Evolutionary conservation across 2,113 vertebrate genomes (phyloP).

Genomic region (Rousettus leschenaultii): DNA sequence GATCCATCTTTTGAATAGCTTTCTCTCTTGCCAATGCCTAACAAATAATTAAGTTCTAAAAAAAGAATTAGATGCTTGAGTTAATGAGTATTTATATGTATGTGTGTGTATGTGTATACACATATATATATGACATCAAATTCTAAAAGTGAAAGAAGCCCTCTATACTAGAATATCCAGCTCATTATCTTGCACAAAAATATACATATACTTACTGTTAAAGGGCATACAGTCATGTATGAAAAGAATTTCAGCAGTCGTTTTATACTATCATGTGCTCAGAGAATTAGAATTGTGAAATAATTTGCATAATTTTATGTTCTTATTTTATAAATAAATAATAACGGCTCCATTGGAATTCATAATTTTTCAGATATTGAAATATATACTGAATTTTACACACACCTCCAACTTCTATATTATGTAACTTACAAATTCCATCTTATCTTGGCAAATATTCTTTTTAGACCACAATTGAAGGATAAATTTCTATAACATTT

Average conservation of each 20-base stretch:
- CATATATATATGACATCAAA: not conserved
- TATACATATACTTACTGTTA: not conserved
- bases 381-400: not conserved
- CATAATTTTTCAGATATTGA: not conserved
- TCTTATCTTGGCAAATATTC: not conserved
- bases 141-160: not conserved
- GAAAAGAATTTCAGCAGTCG: not conserved
- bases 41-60: not conserved
- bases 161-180: not conserved
- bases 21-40: not conserved
- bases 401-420: not conserved
- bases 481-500: not conserved
- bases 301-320: not conserved
- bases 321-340: constrained; percentile 5
- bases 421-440: not conserved
- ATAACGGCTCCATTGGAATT: not conserved
- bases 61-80: not conserved
- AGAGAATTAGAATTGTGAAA: not conserved
- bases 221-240: not conserved
- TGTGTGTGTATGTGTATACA: not conserved
- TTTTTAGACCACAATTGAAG: not conserved
- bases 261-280: not conserved
- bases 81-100: not conserved
- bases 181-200: not conserved
- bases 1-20: not conserved